phyloP scores from a whole-genome alignment of 2,797 vertebrate species.

The Syncerus caffer region DNA sequence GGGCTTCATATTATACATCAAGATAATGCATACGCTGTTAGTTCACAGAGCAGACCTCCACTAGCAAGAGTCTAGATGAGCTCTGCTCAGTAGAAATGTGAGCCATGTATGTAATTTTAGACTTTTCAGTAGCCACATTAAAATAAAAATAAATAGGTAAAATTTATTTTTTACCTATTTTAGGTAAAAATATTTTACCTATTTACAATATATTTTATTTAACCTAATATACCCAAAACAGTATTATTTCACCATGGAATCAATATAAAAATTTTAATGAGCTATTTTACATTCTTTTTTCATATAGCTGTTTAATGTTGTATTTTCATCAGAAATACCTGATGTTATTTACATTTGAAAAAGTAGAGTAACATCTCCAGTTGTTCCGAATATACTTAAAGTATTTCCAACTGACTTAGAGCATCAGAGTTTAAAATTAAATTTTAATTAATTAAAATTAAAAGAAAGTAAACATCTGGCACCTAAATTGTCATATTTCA shows the following conservation, averaged over 20 bases:
- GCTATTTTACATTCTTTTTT: background rate
- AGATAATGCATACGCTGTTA: background rate
- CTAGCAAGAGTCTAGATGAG: background rate
- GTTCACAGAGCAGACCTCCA: background rate
- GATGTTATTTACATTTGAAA: background rate
- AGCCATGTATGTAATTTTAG: background rate
- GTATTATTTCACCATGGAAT: background rate
- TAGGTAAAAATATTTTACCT: background rate
- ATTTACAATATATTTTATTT: background rate
- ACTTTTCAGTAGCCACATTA: background rate
- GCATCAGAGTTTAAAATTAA: background rate
- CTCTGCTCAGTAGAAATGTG: background rate
- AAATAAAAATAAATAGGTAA: background rate
- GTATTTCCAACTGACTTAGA: background rate
- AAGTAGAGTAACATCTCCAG: background rate
- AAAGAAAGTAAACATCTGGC: background rate
- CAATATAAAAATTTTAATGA: background rate
- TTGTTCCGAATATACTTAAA: background rate
- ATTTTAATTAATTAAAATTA: background rate
- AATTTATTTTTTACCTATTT: background rate
- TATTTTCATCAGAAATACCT: background rate
- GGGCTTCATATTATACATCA: background rate
- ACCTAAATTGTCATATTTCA: background rate
- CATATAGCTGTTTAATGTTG: background rate
- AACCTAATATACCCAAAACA: background rate